Percentiles rank a stretch among this genome's conserved stretches.
Conservation (phyloP, 2,888 invertebrate species). For the Mactromeris polynyma region DNA sequence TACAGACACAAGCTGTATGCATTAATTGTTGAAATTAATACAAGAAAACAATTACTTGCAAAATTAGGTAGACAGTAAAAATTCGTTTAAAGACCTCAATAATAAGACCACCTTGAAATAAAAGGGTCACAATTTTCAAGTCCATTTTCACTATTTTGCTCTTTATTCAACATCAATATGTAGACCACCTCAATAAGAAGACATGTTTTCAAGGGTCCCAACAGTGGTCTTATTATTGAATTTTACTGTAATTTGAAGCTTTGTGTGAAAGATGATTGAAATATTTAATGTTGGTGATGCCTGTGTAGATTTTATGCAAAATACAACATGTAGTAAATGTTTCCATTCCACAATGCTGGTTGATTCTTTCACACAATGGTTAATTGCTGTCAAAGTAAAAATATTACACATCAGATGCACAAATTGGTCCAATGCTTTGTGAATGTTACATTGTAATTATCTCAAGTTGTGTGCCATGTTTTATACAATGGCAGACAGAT, state of each 20-base stretch:
- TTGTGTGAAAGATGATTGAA: not conserved
- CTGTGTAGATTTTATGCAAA: not conserved
- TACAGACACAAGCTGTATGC: not conserved
- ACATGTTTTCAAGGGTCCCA: too few relatives aligned
- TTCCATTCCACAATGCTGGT: not conserved
- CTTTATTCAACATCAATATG: too few relatives aligned
- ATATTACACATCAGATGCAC: not conserved
- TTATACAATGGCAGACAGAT: not conserved
- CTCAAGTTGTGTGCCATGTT: not conserved
- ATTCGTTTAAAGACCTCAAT: too few relatives aligned
- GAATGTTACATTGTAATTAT: not conserved
- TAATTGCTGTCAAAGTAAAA: not conserved
- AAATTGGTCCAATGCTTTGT: not conserved
- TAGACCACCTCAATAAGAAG: too few relatives aligned
- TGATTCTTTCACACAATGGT: not conserved
- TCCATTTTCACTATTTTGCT: too few relatives aligned
- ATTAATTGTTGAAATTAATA: not conserved
- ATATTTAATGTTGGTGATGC: not conserved
- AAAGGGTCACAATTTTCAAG: too few relatives aligned
- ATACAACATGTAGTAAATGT: not conserved
- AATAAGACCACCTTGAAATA: too few relatives aligned
- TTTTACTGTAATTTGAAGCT: not conserved
- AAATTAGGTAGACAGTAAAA: not conserved
- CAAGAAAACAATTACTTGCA: not conserved
- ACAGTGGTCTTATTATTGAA: too few relatives aligned